These are phyloP conservation scores for Platichthys stellatus DNA, from an alignment of 2,113 vertebrate species.

Conservation along the genomic window DNA sequence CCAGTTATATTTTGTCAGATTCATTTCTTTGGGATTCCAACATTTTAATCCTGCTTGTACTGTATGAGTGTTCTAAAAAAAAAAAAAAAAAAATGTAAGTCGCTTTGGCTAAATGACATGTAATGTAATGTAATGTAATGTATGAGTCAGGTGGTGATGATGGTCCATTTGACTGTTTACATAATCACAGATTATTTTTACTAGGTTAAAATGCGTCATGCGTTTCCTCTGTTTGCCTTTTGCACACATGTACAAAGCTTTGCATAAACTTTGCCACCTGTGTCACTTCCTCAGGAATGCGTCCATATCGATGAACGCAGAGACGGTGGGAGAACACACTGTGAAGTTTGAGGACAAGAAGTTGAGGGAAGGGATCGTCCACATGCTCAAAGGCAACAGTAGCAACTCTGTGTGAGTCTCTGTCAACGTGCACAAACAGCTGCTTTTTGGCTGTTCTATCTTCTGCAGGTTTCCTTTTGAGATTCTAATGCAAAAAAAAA, in stretches of 20 bases:
- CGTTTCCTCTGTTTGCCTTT: background rate
- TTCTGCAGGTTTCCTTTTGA: background rate
- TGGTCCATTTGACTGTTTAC: too few species aligned
- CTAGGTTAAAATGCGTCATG: too few species aligned
- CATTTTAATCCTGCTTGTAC: too few species aligned
- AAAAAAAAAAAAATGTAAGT: too few species aligned
- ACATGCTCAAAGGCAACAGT: slow-evolving; percentile 76
- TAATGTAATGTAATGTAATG: too few species aligned
- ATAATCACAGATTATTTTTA: too few species aligned
- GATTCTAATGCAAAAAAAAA: background rate
- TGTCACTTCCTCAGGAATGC: slow-evolving; percentile 74
- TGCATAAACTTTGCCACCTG: background rate
- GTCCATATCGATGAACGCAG: slow-evolving; percentile 80
- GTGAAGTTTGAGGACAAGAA: slow-evolving; percentile 74
- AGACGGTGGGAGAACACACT: slow-evolving; percentile 78
- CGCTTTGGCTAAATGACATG: too few species aligned
- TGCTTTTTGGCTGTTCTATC: background rate
- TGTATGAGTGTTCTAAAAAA: too few species aligned
- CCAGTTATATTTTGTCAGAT: too few species aligned
- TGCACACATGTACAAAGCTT: background rate
- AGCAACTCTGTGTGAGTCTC: slow-evolving; percentile 78
- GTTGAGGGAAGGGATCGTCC: slow-evolving; percentile 76
- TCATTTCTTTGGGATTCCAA: too few species aligned
- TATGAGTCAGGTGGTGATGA: too few species aligned
- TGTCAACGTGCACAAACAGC: background rate